These are phyloP conservation scores for Gallinago solitaria DNA, from an alignment of 2,797 vertebrate species.

Conservation along the genomic window DNA sequence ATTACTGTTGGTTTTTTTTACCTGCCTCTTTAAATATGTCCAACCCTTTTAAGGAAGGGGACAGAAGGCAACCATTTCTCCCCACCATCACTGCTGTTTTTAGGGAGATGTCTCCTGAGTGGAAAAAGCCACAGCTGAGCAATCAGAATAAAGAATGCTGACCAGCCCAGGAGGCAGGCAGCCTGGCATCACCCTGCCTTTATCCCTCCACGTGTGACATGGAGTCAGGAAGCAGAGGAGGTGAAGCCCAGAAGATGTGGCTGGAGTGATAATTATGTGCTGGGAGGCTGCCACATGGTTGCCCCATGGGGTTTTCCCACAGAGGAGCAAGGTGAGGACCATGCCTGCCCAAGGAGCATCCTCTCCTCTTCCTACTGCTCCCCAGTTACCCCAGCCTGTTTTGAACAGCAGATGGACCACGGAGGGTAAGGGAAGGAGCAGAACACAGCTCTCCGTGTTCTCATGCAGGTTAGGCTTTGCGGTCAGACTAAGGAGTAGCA, in stretches of 20 bases:
- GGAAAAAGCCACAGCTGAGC: constrained; percentile 6
- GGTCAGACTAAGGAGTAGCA: accelerated
- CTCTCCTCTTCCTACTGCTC: background rate
- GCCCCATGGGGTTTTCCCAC: background rate
- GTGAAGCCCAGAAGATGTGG: background rate
- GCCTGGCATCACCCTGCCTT: background rate
- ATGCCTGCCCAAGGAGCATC: background rate
- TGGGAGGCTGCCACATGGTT: background rate
- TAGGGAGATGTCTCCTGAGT: background rate
- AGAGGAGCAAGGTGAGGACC: background rate
- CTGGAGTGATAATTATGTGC: background rate
- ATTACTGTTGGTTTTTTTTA: background rate
- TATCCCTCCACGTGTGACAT: background rate
- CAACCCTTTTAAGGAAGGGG: background rate
- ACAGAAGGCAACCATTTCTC: background rate
- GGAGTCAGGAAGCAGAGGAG: background rate
- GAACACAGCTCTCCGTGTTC: background rate
- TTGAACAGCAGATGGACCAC: background rate
- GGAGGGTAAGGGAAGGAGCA: background rate
- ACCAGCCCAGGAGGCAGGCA: background rate
- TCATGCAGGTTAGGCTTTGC: background rate
- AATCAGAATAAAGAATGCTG: background rate
- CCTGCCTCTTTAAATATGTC: background rate
- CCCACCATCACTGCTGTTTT: background rate
- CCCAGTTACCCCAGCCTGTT: background rate